Conservation (phyloP, 2,113 vertebrate genomes). For the Okapia johnstoni region DNA sequence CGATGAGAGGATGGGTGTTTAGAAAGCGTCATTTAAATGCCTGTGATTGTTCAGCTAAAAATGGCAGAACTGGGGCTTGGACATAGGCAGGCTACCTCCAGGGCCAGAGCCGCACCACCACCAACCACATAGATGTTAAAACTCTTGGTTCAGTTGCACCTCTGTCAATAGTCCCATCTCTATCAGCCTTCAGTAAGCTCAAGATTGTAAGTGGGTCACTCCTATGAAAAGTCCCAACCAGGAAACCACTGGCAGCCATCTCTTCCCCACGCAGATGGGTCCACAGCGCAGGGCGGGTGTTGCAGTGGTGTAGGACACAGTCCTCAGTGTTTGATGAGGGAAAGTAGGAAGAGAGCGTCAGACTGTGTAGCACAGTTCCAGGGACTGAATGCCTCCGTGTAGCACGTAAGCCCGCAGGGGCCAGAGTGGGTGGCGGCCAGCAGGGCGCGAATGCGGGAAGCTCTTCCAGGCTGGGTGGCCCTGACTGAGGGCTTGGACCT, state of each 20-base stretch:
- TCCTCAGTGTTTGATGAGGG: no score
- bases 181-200: not conserved
- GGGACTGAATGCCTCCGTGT: no score
- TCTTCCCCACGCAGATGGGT: accelerated
- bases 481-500: no score
- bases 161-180: not conserved
- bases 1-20: not conserved
- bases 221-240: not conserved
- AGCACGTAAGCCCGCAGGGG: not conserved
- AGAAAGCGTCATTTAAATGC: not conserved
- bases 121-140: not conserved
- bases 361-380: not conserved
- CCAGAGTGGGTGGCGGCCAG: not conserved
- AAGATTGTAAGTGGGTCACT: not conserved
- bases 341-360: not conserved
- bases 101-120: not conserved
- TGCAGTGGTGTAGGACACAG: not conserved
- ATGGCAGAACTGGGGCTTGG: not conserved
- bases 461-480: not conserved
- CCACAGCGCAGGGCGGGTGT: accelerated
- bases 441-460: accelerated
- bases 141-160: not conserved
- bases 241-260: not conserved
- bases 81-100: not conserved
- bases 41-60: not conserved